These are phyloP conservation scores for Sphenodon punctatus DNA, from an alignment of 2,797 vertebrate species.

Conservation along the genomic window DNA sequence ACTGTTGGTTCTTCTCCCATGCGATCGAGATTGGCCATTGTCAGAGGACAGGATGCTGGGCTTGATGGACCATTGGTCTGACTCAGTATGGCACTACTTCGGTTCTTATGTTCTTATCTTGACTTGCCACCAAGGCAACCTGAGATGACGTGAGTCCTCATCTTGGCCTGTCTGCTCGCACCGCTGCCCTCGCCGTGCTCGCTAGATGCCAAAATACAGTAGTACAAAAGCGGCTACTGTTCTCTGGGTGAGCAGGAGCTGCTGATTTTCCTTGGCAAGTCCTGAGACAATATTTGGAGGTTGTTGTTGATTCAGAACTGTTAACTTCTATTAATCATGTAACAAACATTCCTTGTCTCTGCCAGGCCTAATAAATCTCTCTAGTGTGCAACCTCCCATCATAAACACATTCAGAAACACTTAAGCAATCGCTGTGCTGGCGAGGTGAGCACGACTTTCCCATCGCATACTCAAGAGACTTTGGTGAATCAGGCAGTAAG, in stretches of 20 bases:
- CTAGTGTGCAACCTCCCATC: conserved; percentile 41
- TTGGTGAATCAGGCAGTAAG: neutral
- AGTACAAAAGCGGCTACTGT: conserved; percentile 51
- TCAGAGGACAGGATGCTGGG: too few relatives aligned
- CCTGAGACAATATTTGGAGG: conserved; percentile 53
- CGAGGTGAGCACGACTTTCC: conserved; percentile 49
- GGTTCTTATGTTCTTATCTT: too few relatives aligned
- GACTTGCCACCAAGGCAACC: neutral
- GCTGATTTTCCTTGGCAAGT: conserved; percentile 57
- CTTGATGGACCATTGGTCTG: too few relatives aligned
- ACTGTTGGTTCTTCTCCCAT: too few relatives aligned
- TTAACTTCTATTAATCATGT: conserved; percentile 61
- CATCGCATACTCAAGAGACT: conserved; percentile 13
- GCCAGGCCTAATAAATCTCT: conserved; percentile 67
- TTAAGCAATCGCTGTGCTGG: conserved; percentile 47
- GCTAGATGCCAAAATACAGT: conserved; percentile 8
- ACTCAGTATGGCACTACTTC: too few relatives aligned
- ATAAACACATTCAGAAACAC: conserved; percentile 61
- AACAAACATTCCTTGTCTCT: conserved; percentile 24
- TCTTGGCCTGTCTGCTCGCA: neutral
- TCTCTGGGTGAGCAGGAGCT: conserved; percentile 20
- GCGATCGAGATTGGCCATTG: too few relatives aligned
- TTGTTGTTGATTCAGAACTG: conserved; percentile 53
- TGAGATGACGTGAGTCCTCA: too few relatives aligned
- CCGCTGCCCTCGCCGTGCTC: neutral